Conservation (phyloP, 2,797 vertebrate species). For the Crotalus adamanteus region DNA sequence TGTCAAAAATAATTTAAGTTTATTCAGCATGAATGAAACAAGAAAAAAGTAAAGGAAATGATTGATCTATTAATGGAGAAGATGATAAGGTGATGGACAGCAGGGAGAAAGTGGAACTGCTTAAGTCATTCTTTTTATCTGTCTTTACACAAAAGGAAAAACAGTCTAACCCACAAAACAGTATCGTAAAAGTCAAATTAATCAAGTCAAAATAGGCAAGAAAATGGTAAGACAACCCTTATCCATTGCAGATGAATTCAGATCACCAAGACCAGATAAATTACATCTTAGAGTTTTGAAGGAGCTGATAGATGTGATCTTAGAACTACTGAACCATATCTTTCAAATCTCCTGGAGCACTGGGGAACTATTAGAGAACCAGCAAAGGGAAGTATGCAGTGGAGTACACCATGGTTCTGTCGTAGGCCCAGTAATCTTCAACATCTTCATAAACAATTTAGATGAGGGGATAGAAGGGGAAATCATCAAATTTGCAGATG, state of each 20-base stretch:
- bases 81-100: background rate
- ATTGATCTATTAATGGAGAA: background rate
- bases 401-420: background rate
- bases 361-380: background rate
- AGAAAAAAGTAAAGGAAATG: background rate
- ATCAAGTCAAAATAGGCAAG: background rate
- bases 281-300: background rate
- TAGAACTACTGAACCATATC: background rate
- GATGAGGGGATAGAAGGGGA: background rate
- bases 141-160: background rate
- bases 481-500: background rate
- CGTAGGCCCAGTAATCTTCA: background rate
- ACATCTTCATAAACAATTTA: background rate
- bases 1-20: background rate
- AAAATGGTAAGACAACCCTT: background rate
- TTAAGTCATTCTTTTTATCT: background rate
- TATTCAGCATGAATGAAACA: background rate
- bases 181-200: background rate
- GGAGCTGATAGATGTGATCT: background rate
- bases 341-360: background rate
- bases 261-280: background rate
- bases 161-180: background rate
- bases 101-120: background rate
- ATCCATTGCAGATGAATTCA: background rate
- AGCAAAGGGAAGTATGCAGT: background rate